Base-by-base conservation (phyloP, 2,797 vertebrate species). In the Mormyrus hasselquistii region DNA sequence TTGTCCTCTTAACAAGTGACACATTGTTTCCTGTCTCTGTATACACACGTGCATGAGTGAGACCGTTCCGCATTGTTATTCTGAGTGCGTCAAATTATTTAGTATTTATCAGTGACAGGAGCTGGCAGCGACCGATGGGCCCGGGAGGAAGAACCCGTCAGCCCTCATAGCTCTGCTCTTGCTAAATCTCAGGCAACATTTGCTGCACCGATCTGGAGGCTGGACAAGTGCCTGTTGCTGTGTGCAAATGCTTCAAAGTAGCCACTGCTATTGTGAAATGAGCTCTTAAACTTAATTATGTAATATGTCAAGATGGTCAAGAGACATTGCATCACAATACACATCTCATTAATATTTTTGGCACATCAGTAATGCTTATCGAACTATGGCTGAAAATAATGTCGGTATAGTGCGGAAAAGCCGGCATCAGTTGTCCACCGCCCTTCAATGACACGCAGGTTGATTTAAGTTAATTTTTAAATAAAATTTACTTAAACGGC, bases 111-210 rank as follows among this genome's bases (percentile, higher is more conserved):
- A 5, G 22, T 0, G 38, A 25, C 57, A 16, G 82, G 10, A 25
- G 38, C 41, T 73, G 83, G 25, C 47, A 52, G 22, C 3, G 1
- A 86, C 50, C 10, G 10, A 53, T 85, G 47, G 47, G 0, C 34
- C 6, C 0, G 38, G 12, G 52, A 59, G 19, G 34, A 88, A 59
- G 4, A 90, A 91, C 92, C 88, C 62, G 91, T 76, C 38, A 3
- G 16, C 22, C 91, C 53, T 62, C 91, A 91, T 91, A 52, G 87
- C 88, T 90, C 38, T 29, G 14, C 76, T 47, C 38, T 82, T 41
- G 34, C 76, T 8, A n/a, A 19, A 82, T 16, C 41, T 41, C 38
- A 82, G 9, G 41, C 41, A 44, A 82, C 44, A 10, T 47, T 83
- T 50, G 3, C 19, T 50, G 44, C 25, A 29, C 62, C 1, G 9